A percentile compares a stretch with the other conserved stretches of the same genome.
phyloP scores from a whole-genome alignment of 2,888 invertebrate species.

The Andrena camellia region DNA sequence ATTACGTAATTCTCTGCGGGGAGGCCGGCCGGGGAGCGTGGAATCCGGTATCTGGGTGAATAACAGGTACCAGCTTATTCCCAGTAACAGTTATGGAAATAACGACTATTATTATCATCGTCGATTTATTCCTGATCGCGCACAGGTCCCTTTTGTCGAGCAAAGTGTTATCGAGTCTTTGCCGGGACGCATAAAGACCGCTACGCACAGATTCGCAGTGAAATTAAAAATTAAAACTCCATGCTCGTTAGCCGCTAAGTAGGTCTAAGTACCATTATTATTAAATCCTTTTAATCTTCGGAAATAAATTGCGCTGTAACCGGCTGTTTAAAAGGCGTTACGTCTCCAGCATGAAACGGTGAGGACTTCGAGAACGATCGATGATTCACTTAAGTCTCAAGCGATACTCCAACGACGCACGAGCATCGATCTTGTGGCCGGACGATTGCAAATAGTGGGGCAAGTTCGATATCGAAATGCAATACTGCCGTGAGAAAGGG shows the following conservation, averaged over 20 bases:
- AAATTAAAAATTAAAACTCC: background rate
- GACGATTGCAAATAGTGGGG: background rate
- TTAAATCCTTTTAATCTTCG: background rate
- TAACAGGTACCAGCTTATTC: conserved; percentile 35
- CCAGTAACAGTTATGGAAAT: conserved; percentile 53
- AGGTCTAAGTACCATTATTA: no score
- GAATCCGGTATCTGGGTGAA: conserved; percentile 9
- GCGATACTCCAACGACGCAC: background rate
- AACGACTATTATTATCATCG: conserved; percentile 49
- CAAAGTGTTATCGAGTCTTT: conserved; percentile 6
- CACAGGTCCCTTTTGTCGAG: background rate
- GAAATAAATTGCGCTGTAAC: background rate
- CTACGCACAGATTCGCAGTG: background rate
- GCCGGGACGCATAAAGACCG: conserved; percentile 9
- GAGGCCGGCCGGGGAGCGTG: background rate
- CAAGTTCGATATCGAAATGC: conserved; percentile 22
- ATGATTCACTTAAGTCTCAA: background rate
- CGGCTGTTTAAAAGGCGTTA: background rate
- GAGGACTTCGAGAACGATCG: background rate
- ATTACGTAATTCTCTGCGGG: conserved; percentile 23
- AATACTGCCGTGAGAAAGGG: conserved; percentile 9
- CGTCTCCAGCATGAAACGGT: background rate
- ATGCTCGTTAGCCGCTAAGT: background rate
- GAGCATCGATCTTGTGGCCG: background rate
- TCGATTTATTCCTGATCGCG: conserved; percentile 26